Evolutionary conservation across 1,140 invertebrate species (phyloP), one percentile per base, ranked within the genome.

Genomic region (Coelopa frigida): DNA sequence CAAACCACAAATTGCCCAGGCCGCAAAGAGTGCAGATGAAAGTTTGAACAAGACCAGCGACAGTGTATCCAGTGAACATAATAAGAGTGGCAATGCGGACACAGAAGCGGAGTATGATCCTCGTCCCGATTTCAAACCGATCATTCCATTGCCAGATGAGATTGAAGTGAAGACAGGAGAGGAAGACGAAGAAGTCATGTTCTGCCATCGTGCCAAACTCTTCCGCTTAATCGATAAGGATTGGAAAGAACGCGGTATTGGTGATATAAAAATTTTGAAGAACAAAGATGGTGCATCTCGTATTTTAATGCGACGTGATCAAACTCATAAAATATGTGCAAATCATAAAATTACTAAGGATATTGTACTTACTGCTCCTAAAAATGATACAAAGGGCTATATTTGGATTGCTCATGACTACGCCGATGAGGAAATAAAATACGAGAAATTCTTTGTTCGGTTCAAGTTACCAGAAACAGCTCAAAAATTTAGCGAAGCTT

Each of bases 231-330:
- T 76, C 56, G 62, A 85, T 3, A 87, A 83, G 50, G 88, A 94
- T 61, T 96, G 91, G 92, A 93, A 92, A 61, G 92, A 95, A 68
- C 79, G 90, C 46, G 90, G 91, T 3, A 74, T 86, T 38, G 93
- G 93, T 1, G 76, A 82, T 41, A 78, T 94, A 1, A 94, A 94
- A 66, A 74, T 96, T 5, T 67, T 95, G 1, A 79, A 81, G 57
- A 83, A 93, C 57, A 75, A 76, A 17, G 63, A 72, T 2, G 81
- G 74, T 15, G 77, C 78, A 14, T 76, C 82, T 0, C 74, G 88
- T 24, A 70, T 93, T 4, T 61, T 94, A 0, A 95, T 95, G 92
- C 77, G 91, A 35, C 74, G 92, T 40, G 91, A 95, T 49, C 87
- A 92, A 63, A 82, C 92, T 0, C 77, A 84, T 36, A 90, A 89